phyloP scores from a whole-genome alignment of 2,113 vertebrate species.

The Upupa epops region DNA sequence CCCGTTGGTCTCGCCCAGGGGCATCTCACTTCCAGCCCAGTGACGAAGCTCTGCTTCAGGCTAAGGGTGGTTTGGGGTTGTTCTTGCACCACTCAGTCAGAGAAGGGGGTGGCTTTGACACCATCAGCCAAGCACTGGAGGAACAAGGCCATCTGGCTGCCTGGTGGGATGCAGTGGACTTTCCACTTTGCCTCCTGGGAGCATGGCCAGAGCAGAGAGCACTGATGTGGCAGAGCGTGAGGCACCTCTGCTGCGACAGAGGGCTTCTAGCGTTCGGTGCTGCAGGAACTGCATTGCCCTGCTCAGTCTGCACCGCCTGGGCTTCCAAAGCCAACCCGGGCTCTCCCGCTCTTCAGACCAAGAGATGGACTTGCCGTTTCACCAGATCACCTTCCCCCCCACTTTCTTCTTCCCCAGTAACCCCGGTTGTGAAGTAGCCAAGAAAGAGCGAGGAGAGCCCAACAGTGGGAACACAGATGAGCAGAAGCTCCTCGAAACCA shows the following conservation, averaged over 20 bases:
- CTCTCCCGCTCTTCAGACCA: background rate
- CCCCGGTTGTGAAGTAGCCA: background rate
- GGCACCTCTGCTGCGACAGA: background rate
- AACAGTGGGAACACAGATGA: background rate
- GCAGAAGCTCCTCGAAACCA: background rate
- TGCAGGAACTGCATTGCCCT: background rate
- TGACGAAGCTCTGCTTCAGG: background rate
- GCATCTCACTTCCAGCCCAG: too few relatives aligned
- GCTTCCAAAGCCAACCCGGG: background rate
- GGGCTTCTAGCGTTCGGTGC: background rate
- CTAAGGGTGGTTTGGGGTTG: too few relatives aligned
- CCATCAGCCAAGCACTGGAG: background rate
- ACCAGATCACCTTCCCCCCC: background rate
- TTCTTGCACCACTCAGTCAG: background rate
- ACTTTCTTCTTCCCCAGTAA: background rate
- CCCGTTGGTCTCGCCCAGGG: too few relatives aligned
- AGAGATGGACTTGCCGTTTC: background rate
- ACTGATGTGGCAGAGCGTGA: background rate
- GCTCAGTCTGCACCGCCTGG: background rate
- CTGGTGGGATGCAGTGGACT: background rate
- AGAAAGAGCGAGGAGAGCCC: background rate
- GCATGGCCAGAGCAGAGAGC: background rate
- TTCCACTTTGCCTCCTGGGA: background rate
- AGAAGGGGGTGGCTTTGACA: background rate
- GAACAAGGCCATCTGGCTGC: background rate